Conservation (phyloP, 2,888 invertebrate species). For the Neoscelio sp. region DNA sequence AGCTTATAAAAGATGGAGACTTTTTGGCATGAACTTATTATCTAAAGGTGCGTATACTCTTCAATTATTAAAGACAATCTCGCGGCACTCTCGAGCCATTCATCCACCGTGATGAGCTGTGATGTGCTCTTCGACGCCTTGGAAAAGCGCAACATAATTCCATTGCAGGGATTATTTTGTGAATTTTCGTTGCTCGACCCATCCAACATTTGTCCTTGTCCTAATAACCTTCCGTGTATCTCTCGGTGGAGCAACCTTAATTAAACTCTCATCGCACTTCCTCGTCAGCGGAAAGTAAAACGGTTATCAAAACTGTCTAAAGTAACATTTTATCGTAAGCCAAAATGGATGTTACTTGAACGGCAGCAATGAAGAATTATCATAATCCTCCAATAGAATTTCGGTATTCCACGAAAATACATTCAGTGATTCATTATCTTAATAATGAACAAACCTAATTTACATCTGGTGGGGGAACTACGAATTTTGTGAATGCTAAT, state of each 20-base stretch:
- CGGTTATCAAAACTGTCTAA: slow-evolving; percentile 49
- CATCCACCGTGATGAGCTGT: slow-evolving; percentile 33
- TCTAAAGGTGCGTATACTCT: too few species aligned
- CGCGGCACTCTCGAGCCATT: slow-evolving; percentile 43
- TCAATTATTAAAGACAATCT: slow-evolving; percentile 30
- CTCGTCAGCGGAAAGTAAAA: slow-evolving; percentile 44
- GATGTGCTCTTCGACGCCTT: slow-evolving; percentile 3
- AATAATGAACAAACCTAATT: slow-evolving; percentile 38
- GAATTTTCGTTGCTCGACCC: slow-evolving; percentile 50
- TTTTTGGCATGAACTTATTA: too few species aligned
- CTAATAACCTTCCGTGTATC: slow-evolving; percentile 51
- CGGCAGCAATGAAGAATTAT: slow-evolving; percentile 33
- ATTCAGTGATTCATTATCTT: slow-evolving; percentile 8
- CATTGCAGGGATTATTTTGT: slow-evolving; percentile 38
- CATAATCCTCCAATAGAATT: slow-evolving; percentile 33
- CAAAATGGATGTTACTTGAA: slow-evolving; percentile 39
- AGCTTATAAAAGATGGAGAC: too few species aligned
- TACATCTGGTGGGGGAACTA: neutral
- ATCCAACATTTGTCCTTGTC: slow-evolving; percentile 45
- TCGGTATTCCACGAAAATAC: slow-evolving; percentile 2
- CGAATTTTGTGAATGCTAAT: slow-evolving; percentile 3
- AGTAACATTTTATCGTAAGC: slow-evolving; percentile 44
- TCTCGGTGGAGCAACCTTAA: slow-evolving; percentile 48
- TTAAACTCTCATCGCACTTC: slow-evolving; percentile 24
- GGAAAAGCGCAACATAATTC: slow-evolving; percentile 23